These are phyloP conservation scores for Sclerurus mexicanus DNA, from an alignment of 2,113 vertebrate genomes.

Conservation along the genomic window DNA sequence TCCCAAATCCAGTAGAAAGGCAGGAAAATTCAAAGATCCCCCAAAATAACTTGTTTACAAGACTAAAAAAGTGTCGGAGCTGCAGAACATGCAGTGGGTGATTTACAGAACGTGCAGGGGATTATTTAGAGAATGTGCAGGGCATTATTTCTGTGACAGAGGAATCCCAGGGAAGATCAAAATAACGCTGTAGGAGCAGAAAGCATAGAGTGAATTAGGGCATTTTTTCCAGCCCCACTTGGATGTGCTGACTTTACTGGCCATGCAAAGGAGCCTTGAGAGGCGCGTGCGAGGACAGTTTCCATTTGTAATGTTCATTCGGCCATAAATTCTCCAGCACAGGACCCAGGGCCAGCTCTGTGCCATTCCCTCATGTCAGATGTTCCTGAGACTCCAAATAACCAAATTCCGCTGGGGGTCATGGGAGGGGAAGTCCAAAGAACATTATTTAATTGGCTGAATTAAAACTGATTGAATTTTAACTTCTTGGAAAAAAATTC, in stretches of 20 bases:
- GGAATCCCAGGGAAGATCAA: neutral
- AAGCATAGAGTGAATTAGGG: neutral
- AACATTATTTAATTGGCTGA: neutral
- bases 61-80: neutral
- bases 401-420: neutral
- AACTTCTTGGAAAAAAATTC: neutral
- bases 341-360: neutral
- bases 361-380: neutral
- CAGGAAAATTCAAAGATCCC: neutral
- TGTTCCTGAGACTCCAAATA: neutral
- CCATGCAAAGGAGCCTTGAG: neutral
- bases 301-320: neutral
- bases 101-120: neutral
- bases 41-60: neutral
- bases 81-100: neutral
- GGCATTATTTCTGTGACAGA: neutral
- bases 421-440: neutral
- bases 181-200: neutral
- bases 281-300: neutral
- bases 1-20: neutral
- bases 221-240: neutral
- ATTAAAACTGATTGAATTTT: neutral
- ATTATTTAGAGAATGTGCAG: too few species aligned
- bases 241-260: neutral
- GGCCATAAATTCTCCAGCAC: neutral